Evolutionary conservation across 2,797 vertebrate species (phyloP).

Genomic region (Amphiprion clarkii): DNA sequence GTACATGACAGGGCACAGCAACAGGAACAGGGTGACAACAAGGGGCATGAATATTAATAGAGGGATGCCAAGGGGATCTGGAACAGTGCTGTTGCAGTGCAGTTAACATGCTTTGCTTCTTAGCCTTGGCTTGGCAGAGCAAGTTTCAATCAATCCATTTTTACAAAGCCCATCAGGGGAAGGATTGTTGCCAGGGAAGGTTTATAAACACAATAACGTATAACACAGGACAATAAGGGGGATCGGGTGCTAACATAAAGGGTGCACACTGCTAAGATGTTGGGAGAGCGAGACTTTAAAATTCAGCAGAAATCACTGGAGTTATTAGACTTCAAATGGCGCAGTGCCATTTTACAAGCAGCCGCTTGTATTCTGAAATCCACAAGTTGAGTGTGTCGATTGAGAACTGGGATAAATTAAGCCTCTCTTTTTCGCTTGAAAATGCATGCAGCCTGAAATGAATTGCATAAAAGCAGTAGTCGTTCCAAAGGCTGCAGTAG

Average conservation of each 20-base stretch:
- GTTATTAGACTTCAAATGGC: constrained; percentile 1
- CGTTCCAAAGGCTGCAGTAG: constrained; percentile 23
- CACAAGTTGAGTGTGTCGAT: constrained; percentile 1
- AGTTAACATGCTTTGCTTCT: constrained; percentile 56
- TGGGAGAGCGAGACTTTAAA: neutral
- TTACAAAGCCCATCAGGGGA: constrained; percentile 54
- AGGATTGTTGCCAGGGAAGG: constrained; percentile 43
- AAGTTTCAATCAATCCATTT: constrained; percentile 67
- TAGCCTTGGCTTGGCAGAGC: constrained; percentile 52
- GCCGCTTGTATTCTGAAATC: constrained; percentile 1
- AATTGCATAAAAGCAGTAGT: constrained; percentile 22
- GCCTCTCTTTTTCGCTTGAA: neutral
- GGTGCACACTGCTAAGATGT: constrained; percentile 8
- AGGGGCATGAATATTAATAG: constrained; percentile 74
- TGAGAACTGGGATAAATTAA: constrained; percentile 4
- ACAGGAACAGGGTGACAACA: constrained; percentile 63
- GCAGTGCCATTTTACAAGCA: constrained; percentile 6
- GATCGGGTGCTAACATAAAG: constrained; percentile 25
- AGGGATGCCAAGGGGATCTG: constrained; percentile 52
- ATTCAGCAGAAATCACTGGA: neutral
- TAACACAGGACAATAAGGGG: constrained; percentile 33
- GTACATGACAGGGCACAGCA: constrained; percentile 63
- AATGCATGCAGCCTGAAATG: constrained; percentile 22
- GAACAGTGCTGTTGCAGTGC: constrained; percentile 51
- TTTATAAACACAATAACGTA: constrained; percentile 45